These are phyloP conservation scores for Cryptoblepharus egeriae DNA, from an alignment of 2,797 vertebrate genomes.

Conservation along the genomic window DNA sequence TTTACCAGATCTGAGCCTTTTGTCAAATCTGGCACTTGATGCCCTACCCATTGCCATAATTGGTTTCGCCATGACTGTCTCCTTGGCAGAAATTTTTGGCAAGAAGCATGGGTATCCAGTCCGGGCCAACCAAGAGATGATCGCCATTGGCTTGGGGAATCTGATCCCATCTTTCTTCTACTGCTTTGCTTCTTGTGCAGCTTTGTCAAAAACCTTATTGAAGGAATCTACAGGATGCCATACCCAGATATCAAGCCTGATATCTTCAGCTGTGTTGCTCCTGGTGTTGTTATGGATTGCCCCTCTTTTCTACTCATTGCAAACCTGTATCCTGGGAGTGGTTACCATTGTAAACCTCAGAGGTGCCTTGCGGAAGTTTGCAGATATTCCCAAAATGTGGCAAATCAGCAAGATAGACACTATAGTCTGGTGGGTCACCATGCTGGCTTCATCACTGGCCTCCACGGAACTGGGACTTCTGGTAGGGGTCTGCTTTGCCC, in stretches of 20 bases:
- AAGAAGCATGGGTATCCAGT: conserved; percentile 72
- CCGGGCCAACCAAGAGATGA: conserved; percentile 74
- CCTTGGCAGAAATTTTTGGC: conserved; percentile 72
- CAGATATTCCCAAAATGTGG: conserved; percentile 67
- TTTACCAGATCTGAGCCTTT: conserved; percentile 55
- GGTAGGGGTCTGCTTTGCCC: conserved; percentile 62
- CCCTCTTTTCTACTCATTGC: conserved; percentile 69
- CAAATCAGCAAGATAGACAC: conserved; percentile 69
- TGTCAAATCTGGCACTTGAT: conserved; percentile 70
- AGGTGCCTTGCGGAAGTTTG: conserved; percentile 62
- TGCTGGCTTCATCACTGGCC: conserved; percentile 68
- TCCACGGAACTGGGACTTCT: conserved; percentile 70
- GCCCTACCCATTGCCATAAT: conserved; percentile 74
- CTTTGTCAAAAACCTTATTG: conserved; percentile 72
- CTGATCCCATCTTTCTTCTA: conserved; percentile 74
- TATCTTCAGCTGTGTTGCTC: conserved; percentile 70
- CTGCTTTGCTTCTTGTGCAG: conserved; percentile 70
- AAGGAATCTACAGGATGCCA: conserved; percentile 72
- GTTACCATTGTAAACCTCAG: conserved; percentile 70
- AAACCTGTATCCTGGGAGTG: conserved; percentile 68
- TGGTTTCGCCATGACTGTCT: conserved; percentile 72
- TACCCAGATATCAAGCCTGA: conserved; percentile 66
- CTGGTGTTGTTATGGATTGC: conserved; percentile 72
- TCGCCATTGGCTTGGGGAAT: conserved; percentile 72
- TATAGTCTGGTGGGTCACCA: conserved; percentile 70